Base-by-base conservation (phyloP, 2,888 invertebrate species). In the Lasius platythorax region DNA sequence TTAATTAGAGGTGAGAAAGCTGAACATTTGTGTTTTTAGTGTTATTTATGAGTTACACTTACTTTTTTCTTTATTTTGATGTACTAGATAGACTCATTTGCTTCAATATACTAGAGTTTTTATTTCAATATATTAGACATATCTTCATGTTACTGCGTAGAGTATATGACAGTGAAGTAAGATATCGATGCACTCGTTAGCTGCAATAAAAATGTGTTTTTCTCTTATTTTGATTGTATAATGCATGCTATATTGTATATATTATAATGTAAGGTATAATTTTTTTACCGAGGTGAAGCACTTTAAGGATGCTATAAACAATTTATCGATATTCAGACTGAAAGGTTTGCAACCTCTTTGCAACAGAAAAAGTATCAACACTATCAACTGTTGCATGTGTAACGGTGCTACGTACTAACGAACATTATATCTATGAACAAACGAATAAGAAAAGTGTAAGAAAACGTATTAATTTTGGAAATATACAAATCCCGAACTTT, bases 281-380 rank as follows among this genome's bases (percentile, higher is more conserved):
- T 53, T 28, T 53, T 78, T 78, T 67, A 78, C 53, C 30, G 68
- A 40, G 2, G 56, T 12, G 4, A 67, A 67, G 5, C 40, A n/a
- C 5, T 43, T 28, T 40, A 78, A n/a, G 2, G 78, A 68, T 56
- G 28, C 40, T 56, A 3, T 1, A 23, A 23, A 78, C 5, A 68
- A 3, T 43, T 12, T 33, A 8, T 28, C n/a, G 1, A 78, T 1
- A n/a, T 43, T 78, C 9, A 78, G 4, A 6, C 12, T 43, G 4
- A 78, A 56, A 68, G 30, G 18, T 78, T 67, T 78, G 67, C n/a
- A 78, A 78, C 0, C 15, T 1, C n/a, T 78, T 67, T 78, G 67
- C n/a, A 78, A 78, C 0, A 68, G 18, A 40, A 58, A 68, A 43
- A 78, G 8, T 78, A 78, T 78, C 12, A 78, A 9, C 23, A 23